phyloP scores from a whole-genome alignment of 2,797 vertebrate species.

The Peromyscus attwateri region DNA sequence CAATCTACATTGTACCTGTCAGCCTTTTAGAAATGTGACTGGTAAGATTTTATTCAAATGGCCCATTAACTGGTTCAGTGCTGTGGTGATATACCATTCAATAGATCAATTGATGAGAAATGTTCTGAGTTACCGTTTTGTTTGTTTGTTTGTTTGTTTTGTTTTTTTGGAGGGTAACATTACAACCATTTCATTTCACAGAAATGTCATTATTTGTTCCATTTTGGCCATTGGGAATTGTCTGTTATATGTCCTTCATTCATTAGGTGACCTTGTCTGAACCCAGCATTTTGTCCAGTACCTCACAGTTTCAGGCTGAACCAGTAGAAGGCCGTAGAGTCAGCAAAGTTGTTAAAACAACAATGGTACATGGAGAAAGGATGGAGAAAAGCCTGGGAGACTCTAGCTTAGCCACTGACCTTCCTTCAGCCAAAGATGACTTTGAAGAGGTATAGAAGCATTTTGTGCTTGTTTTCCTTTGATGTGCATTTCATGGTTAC shows the following conservation, averaged over 20 bases:
- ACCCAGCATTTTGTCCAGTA: slow-evolving; percentile 86
- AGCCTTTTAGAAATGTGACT: not conserved
- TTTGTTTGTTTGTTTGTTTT: not conserved
- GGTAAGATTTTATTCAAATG: not conserved
- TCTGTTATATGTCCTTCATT: slow-evolving; percentile 69
- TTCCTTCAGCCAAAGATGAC: slow-evolving; percentile 97
- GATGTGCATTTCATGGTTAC: not conserved
- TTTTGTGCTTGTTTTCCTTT: not conserved
- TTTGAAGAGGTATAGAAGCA: slow-evolving; percentile 94
- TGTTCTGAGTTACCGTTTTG: not conserved
- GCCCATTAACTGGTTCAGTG: not conserved
- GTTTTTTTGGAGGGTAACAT: not conserved
- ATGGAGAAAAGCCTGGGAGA: slow-evolving; percentile 95
- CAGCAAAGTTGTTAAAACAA: slow-evolving; percentile 98
- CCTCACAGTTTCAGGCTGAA: slow-evolving; percentile 93
- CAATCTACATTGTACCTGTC: too few relatives aligned
- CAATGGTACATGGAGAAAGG: slow-evolving; percentile 94
- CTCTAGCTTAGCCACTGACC: slow-evolving; percentile 92
- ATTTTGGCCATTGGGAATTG: not conserved
- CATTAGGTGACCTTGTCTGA: slow-evolving; percentile 93
- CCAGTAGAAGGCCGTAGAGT: slow-evolving; percentile 96
- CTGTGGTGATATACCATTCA: not conserved
- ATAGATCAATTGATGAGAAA: not conserved
- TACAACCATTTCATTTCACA: not conserved
- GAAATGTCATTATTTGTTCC: not conserved